Evolutionary conservation across 1,140 invertebrate species (phyloP), one percentile per base, ranked within the genome.

Genomic region (Cyrtorhinus lividipennis): DNA sequence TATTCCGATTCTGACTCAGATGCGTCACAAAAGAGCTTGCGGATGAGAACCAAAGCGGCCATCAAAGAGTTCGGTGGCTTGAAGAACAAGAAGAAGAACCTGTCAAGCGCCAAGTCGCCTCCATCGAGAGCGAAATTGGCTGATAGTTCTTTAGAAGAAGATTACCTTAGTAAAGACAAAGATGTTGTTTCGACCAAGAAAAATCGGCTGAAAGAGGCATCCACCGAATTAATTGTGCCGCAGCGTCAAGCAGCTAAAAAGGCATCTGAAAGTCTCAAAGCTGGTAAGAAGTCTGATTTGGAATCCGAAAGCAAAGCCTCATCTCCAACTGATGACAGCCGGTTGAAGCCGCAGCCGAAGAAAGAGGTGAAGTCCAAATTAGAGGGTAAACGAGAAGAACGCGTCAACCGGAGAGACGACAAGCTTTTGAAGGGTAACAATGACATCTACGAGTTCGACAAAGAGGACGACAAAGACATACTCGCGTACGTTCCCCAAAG

Each of bases 211-310:
- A 68, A 66, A 64, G 66, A 64, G 20, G 75, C 77, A 64, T 82
- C 88, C 22, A 84, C 88, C 38, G 81, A 90, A 69, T 75, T 92
- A 27, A 90, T 92, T 68, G 90, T 93, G n/a, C 90, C 90, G 0
- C 90, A 93, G 72, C 77, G 90, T 59, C 86, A 92, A 73, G 90
- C 90, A 22, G 90, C 90, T 18, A 92, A 92, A 70, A 92, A 92
- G 72, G 89, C 89, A 1, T 87, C 87, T 1, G 90, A 92, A 73
- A 91, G 87, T 70, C 85, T 92, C 80, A 83, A 74, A 18, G 66
- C 71, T 8, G 48, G 56, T 27, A 66, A 68, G 48, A 66, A 67
- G 58, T 22, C 45, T 12, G 66, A 68, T 46, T 45, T 61, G n/a
- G 65, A 59, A 62, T 57, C 64, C 3, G 63, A 71, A 64, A 67